Percentiles rank a stretch among this genome's conserved stretches.
phyloP scores from a whole-genome alignment of 1,140 invertebrate species.

The Pseudomyrmex dendroicus region DNA sequence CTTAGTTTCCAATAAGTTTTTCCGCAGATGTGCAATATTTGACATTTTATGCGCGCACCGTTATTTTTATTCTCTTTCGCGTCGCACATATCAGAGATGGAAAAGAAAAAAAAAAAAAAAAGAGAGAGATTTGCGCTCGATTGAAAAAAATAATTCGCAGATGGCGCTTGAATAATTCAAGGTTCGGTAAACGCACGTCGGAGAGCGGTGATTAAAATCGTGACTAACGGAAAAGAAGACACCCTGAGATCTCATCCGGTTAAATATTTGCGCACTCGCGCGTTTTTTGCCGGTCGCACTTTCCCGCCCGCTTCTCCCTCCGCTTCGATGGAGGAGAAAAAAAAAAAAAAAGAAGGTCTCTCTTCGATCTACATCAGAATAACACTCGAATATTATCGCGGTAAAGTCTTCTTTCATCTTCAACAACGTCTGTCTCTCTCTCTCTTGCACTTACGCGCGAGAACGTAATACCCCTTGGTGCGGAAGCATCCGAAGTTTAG shows the following conservation, averaged over 20 bases:
- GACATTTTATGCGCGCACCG: no score
- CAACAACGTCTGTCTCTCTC: neutral
- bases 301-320: neutral
- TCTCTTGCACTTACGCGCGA: neutral
- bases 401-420: neutral
- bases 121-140: neutral
- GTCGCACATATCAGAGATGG: no score
- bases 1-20: no score
- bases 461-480: slow-evolving; percentile 16
- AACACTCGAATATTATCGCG: slow-evolving; percentile 26
- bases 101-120: no score
- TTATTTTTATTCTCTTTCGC: no score
- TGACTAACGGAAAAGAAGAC: neutral
- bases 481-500: slow-evolving; percentile 40
- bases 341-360: neutral
- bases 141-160: neutral
- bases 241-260: slow-evolving; percentile 17
- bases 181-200: neutral
- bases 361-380: neutral
- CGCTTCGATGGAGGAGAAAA: no score
- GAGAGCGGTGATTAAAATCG: slow-evolving; percentile 15
- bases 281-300: neutral
- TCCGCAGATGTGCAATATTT: no score
- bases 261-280: slow-evolving; percentile 32
- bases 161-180: neutral